Evolutionary conservation across 2,888 invertebrate genomes (phyloP), one percentile per base, ranked within the genome.

Genomic region (Tribolium freemani): DNA sequence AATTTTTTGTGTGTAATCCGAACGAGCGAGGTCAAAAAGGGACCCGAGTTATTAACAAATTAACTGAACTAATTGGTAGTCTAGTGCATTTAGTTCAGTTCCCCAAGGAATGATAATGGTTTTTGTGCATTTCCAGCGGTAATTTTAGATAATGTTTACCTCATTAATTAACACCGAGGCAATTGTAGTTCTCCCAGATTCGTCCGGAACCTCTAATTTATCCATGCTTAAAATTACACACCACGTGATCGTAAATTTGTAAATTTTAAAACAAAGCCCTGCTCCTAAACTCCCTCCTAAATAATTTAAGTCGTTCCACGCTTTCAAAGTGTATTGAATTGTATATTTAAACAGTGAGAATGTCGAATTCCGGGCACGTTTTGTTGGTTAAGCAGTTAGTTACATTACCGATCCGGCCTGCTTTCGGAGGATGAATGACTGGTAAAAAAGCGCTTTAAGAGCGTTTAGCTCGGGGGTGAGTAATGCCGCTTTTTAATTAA

Each of bases 331-430:
- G 77, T 77, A 78, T 78, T 78, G 78, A 79, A 80, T 78, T 80
- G 79, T 79, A 79, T 80, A 81, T 81, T 81, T 76, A 78, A 79
- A 76, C 75, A 71, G 74, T 54, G 71, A 58, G 71, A 69, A 71
- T 54, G 63, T 56, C 54, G 69, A 73, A 81, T 81, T 81, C 81
- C 63, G 64, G 72, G 75, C 81, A 81, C 81, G 81, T 81, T 71
- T 72, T 61, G 72, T 78, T 79, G 78, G 79, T 79, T 79, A 79
- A 77, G 76, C 78, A 79, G 80, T 80, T 81, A 80, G 80, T 79
- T 79, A 79, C 77, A 79, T 78, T 79, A 78, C 76, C 77, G 76
- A 76, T 76, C 77, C 67, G 72, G 71, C 60, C 69, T 70, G 71
- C 68, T 74, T 70, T 60, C 16, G 69, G 61, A 75, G 75, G 75